Conservation (phyloP, 2,797 vertebrate genomes). For the Crocidura indochinensis region DNA sequence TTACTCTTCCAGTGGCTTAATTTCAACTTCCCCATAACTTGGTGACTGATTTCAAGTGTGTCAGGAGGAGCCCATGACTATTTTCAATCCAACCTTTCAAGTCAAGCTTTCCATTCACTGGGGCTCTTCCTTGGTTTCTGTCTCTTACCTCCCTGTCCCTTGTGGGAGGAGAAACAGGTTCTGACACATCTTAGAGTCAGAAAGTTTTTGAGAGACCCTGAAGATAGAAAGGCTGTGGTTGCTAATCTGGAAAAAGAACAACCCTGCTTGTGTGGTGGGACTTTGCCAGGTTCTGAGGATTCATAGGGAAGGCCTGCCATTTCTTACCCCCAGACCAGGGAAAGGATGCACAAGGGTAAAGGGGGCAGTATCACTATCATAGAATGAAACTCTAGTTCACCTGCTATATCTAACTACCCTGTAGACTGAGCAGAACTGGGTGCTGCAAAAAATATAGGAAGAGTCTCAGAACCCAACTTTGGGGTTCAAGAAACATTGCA, state of each 20-base stretch:
- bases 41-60: not conserved
- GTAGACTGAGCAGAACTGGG: too few relatives aligned
- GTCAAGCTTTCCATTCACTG: not conserved
- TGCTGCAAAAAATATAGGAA: not conserved
- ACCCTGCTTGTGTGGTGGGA: not conserved
- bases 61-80: not conserved
- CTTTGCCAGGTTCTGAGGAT: not conserved
- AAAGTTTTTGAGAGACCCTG: not conserved
- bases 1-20: too few relatives aligned
- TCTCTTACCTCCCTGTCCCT: not conserved
- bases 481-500: not conserved
- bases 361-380: too few relatives aligned
- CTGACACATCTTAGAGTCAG: not conserved
- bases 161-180: not conserved
- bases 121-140: too few relatives aligned
- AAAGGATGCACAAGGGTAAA: not conserved
- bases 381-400: not conserved
- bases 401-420: too few relatives aligned
- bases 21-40: not conserved
- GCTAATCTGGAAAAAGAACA: conserved; percentile 30
- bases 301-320: not conserved
- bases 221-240: not conserved
- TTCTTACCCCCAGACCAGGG: conserved; percentile 12
- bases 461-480: not conserved
- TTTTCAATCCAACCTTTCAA: not conserved